Evolutionary conservation across 2,888 invertebrate species (phyloP).

Genomic region (Steinernema scapterisci): DNA sequence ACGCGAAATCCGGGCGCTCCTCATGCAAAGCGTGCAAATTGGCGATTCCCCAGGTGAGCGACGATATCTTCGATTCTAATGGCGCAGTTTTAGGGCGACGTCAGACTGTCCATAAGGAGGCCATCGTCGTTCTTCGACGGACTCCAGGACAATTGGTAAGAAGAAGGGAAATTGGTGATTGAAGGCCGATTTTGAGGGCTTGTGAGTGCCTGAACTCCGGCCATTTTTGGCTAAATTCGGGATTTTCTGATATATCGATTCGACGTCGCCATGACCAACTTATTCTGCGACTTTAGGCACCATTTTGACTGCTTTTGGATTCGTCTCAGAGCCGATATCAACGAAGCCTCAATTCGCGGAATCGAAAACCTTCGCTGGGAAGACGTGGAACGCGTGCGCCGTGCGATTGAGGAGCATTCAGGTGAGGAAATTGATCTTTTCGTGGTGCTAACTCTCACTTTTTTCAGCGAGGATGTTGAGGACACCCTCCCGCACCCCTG

Average conservation of each 20-base stretch:
- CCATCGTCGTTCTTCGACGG: constrained; percentile 59
- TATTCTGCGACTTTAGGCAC: constrained; percentile 60
- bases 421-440: too few species aligned
- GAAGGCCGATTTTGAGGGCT: too few species aligned
- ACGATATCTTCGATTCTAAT: too few species aligned
- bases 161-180: background rate
- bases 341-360: constrained; percentile 68
- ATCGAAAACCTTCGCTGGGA: constrained; percentile 70
- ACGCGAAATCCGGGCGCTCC: constrained; percentile 50
- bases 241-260: too few species aligned
- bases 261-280: background rate
- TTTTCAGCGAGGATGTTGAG: constrained; percentile 38
- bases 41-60: constrained; percentile 47
- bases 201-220: too few species aligned
- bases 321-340: constrained; percentile 46
- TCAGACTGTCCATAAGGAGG: constrained; percentile 53
- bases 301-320: constrained; percentile 71
- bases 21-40: constrained; percentile 58
- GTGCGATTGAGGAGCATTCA: too few species aligned
- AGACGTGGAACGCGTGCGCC: constrained; percentile 70
- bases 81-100: constrained; percentile 42
- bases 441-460: too few species aligned
- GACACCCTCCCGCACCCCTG: constrained; percentile 20
- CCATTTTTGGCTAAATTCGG: too few species aligned
- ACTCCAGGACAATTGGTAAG: constrained; percentile 56